These are phyloP conservation scores for Mesocricetus auratus DNA, from an alignment of 2,113 vertebrate genomes.

Conservation along the genomic window DNA sequence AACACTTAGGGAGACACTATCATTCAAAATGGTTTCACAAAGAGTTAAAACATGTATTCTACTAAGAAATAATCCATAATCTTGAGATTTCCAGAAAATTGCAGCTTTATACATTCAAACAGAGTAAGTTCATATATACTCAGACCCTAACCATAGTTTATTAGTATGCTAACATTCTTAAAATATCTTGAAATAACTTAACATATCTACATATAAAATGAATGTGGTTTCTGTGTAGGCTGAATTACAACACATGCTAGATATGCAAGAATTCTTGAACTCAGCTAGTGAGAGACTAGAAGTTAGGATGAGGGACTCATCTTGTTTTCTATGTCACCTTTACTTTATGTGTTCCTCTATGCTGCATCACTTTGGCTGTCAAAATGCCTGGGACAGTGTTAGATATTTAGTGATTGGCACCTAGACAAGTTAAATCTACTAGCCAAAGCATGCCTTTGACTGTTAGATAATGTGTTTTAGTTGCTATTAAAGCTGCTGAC, in stretches of 20 bases:
- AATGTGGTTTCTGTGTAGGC: neutral
- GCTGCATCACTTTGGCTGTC: neutral
- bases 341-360: neutral
- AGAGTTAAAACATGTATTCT: neutral
- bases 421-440: neutral
- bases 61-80: neutral
- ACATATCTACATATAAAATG: no score
- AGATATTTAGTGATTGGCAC: neutral
- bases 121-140: neutral
- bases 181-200: neutral
- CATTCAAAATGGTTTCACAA: neutral
- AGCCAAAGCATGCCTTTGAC: neutral
- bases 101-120: neutral
- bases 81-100: neutral
- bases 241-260: neutral
- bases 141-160: neutral
- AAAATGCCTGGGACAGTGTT: rapidly evolving
- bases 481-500: constrained; percentile 84
- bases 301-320: neutral
- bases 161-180: neutral
- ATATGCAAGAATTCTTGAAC: neutral
- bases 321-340: neutral
- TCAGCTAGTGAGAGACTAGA: neutral
- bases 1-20: neutral
- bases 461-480: neutral